Evolutionary conservation across 2,888 invertebrate species (phyloP), one percentile per base, ranked within the genome.

Genomic region (Tachina lurida): DNA sequence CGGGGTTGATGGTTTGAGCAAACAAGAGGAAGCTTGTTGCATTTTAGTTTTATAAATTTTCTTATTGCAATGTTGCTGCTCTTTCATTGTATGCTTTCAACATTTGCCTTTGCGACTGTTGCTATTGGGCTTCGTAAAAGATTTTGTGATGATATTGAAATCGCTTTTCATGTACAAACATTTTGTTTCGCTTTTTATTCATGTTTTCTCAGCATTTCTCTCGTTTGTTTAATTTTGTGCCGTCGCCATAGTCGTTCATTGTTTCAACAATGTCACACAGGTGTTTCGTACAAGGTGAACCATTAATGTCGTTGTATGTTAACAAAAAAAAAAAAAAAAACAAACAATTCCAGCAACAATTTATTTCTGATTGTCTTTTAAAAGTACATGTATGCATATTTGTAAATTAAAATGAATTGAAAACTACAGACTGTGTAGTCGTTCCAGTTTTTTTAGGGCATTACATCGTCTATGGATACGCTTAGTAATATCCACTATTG

Each of bases 111-210:
- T 79, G 85, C 75, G 83, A 83, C 78, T 86, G 82, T 86, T 83
- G 82, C 85, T 79, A 45, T 85, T 74, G 77, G 85, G 85, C 82
- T 85, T 85, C 85, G 45, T 39, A 71, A 78, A 85, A 75, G 56
- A 65, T 60, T 82, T 82, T 73, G 56, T 47, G 22, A 10, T 79
- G 75, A 76, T 83, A 82, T 73, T 79, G 71, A 79, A 85, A 79
- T 76, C 49, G 63, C 52, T 41, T 80, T 76, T 63, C 77, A 68
- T 45, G 54, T 68, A 47, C 31, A 31, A 31, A 31, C 45, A 63
- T 58, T 62, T 56, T 41, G 22, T 80, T 58, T 70, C 17, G 15
- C 12, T 63, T 10, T 39, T 54, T 62, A 13, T 31, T 54, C 49
- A 1, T 22, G 9, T 19, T 65, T 56, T 65, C 65, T 70, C 15